Percentiles rank a stretch among this genome's conserved stretches.
Conservation (phyloP, 2,113 vertebrate genomes). For the Gorilla gorilla region DNA sequence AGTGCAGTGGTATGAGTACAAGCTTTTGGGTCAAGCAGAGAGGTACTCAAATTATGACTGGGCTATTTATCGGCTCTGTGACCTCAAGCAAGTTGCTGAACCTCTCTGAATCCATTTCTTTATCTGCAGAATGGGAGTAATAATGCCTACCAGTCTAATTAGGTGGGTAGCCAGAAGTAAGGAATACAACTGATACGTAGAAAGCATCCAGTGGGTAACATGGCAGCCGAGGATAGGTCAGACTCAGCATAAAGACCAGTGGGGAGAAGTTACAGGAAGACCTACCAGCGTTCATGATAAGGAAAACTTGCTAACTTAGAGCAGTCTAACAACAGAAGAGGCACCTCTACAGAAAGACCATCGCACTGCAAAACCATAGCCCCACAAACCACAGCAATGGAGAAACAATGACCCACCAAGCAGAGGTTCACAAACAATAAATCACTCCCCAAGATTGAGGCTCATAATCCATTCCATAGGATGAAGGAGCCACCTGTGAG, state of each 20-base stretch:
- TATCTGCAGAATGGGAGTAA: neutral
- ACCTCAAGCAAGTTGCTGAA: constrained; percentile 1
- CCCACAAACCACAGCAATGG: neutral
- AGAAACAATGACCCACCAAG: constrained; percentile 7
- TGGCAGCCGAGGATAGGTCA: neutral
- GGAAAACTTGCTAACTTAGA: neutral
- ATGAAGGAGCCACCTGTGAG: neutral
- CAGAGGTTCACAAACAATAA: neutral
- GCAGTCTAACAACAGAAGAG: neutral
- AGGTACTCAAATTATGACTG: neutral
- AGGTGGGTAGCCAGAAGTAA: neutral
- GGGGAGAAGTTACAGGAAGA: neutral
- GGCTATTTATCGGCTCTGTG: neutral
- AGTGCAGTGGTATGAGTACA: neutral
- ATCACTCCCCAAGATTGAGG: neutral
- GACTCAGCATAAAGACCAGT: neutral
- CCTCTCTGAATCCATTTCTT: neutral
- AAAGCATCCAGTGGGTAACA: neutral
- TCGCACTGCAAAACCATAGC: neutral
- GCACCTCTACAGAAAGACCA: neutral
- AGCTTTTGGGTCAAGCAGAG: neutral
- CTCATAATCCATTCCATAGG: neutral
- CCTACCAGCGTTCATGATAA: neutral
- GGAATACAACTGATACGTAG: neutral
- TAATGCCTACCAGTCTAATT: neutral